Evolutionary conservation across 1,140 invertebrate species (phyloP).

Genomic region (Brachystomella parvula): DNA sequence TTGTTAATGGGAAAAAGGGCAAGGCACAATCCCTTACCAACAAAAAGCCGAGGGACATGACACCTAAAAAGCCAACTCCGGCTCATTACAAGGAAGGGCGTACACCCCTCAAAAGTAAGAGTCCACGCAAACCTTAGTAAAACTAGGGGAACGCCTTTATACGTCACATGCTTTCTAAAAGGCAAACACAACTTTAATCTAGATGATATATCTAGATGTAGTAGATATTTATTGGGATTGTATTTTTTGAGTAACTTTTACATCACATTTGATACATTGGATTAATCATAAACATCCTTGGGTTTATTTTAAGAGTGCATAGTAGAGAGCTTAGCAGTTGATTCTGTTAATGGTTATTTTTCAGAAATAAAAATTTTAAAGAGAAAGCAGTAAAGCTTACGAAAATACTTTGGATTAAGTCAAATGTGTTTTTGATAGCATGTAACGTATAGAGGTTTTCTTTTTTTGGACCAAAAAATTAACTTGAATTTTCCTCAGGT

Average conservation of each 20-base stretch:
- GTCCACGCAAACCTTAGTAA: neutral
- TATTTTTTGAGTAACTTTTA: no score
- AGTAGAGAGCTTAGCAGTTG: neutral
- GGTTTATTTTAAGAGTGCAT: no score
- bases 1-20: no score
- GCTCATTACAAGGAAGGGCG: neutral
- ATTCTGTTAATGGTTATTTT: neutral
- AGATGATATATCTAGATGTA: no score
- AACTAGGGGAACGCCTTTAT: neutral
- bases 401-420: neutral
- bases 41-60: neutral
- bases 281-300: no score
- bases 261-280: no score
- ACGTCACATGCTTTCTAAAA: neutral
- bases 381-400: neutral
- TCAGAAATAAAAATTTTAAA: neutral
- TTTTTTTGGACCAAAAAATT: neutral
- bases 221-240: no score
- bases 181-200: no score
- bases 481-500: slow-evolving; percentile 15
- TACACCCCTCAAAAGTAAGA: neutral
- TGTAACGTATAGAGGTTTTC: neutral
- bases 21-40: neutral
- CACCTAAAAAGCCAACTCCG: neutral
- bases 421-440: neutral